phyloP scores from a whole-genome alignment of 2,888 invertebrate species.

The Erebia palarica region DNA sequence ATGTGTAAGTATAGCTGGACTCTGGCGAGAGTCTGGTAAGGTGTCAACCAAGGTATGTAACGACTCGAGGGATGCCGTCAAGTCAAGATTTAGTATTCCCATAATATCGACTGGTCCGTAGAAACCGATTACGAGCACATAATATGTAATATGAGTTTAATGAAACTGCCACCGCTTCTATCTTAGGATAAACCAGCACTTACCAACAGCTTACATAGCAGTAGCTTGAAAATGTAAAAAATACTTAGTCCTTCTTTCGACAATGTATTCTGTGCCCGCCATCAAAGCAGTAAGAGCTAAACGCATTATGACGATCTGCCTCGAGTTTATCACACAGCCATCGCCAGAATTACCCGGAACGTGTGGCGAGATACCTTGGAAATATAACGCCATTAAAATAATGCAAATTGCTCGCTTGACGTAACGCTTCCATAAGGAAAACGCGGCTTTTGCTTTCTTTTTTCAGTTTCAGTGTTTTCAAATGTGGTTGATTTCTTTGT shows the following conservation, averaged over 20 bases:
- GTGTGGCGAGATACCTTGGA: slow-evolving; percentile 49
- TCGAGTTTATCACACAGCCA: slow-evolving; percentile 53
- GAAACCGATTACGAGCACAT: no score
- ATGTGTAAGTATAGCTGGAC: no score
- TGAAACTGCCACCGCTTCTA: no score
- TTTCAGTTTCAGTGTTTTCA: not conserved
- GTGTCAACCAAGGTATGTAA: no score
- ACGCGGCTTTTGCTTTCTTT: not conserved
- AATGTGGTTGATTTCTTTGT: not conserved
- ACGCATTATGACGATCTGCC: slow-evolving; percentile 71
- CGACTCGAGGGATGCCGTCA: no score
- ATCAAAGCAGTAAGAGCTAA: slow-evolving; percentile 57
- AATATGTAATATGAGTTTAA: no score
- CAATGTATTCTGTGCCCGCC: slow-evolving; percentile 54
- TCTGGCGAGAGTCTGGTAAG: no score
- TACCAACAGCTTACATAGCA: no score
- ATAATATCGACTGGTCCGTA: no score
- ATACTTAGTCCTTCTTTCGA: slow-evolving; percentile 5
- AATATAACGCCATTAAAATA: slow-evolving; percentile 36
- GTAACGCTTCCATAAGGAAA: not conserved
- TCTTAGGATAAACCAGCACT: no score
- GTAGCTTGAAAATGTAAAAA: no score
- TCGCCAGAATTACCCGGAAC: slow-evolving; percentile 52
- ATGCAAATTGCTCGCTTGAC: slow-evolving; percentile 30
- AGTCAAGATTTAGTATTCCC: no score